Base-by-base conservation (phyloP, 2,888 invertebrate species). In the Gisinianus flammeolus region DNA sequence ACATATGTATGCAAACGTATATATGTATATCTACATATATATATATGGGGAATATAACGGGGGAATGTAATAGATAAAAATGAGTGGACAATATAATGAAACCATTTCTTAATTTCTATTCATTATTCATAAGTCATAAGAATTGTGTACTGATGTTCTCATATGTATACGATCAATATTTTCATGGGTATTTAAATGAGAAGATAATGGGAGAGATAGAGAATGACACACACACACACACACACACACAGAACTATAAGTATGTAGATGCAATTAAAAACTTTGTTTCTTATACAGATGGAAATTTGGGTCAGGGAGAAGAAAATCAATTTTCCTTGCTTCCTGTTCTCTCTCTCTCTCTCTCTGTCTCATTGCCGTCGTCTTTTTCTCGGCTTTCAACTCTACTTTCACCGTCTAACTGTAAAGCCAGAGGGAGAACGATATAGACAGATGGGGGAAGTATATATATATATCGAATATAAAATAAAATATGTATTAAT, bases 241-340 rank as follows among this genome's bases (percentile, higher is more conserved):
- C n/a, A n/a, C n/a, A n/a, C n/a, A n/a, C n/a, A n/a, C n/a, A n/a
- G n/a, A n/a, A n/a, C n/a, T n/a, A 56, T 4, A 69, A 52, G 8
- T n/a, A 26, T 16, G 24, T 44, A 72, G 56, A 56, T 31, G 33
- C 58, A 72, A 72, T 72, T 72, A 58, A 72, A 54, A 71, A 72
- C 58, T 72, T 72, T 72, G 58, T 56, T 58, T 58, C 58, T 26
- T 56, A 58, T 26, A 58, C 58, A 58, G 58, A 58, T n/a, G 26
- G 62, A 62, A 26, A 62, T 16, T 62, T 62, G 26, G 62, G 62
- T 62, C 62, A 62, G 62, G 62, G 62, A 16, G 62, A 62, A 68
- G 68, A 44, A 67, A 68, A 68, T 68, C 44, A 68, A 35, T 68
- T 68, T 68, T 26, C 66, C 31, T 66, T 67, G 22, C 68, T 68